Conservation (phyloP, 2,797 vertebrate genomes). For the Thunnus albacares region DNA sequence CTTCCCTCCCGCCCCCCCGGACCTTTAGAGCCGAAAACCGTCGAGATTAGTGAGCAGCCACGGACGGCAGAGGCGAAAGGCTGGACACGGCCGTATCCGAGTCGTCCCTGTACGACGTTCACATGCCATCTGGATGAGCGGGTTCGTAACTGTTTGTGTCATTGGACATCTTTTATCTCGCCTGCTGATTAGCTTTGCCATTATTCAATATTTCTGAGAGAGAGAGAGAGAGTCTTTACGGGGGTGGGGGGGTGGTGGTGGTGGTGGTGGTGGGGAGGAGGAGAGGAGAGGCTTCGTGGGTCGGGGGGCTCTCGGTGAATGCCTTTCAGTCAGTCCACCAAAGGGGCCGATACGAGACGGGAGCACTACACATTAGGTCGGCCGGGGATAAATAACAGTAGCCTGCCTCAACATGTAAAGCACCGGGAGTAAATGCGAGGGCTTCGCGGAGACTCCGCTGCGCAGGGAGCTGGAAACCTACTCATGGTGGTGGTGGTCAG, state of each 20-base stretch:
- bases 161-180: constrained; percentile 82
- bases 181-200: constrained; percentile 79
- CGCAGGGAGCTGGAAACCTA: constrained; percentile 75
- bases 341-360: constrained; percentile 76
- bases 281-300: constrained; percentile 61
- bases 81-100: constrained; percentile 76
- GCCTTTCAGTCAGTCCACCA: constrained; percentile 68
- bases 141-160: constrained; percentile 87
- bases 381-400: constrained; percentile 77
- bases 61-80: constrained; percentile 78
- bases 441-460: constrained; percentile 81
- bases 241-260: constrained; percentile 63
- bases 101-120: constrained; percentile 77
- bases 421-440: constrained; percentile 73
- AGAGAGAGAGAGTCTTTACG: constrained; percentile 42
- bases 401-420: constrained; percentile 78
- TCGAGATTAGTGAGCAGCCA: constrained; percentile 86
- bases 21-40: constrained; percentile 89
- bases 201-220: constrained; percentile 73
- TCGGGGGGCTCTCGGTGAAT: constrained; percentile 72
- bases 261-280: constrained; percentile 26
- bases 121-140: constrained; percentile 82
- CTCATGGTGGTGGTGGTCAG: constrained; percentile 67
- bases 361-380: constrained; percentile 73
- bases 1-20: constrained; percentile 72